Evolutionary conservation across 2,888 invertebrate species (phyloP).

Genomic region (Coelopa pilipes): DNA sequence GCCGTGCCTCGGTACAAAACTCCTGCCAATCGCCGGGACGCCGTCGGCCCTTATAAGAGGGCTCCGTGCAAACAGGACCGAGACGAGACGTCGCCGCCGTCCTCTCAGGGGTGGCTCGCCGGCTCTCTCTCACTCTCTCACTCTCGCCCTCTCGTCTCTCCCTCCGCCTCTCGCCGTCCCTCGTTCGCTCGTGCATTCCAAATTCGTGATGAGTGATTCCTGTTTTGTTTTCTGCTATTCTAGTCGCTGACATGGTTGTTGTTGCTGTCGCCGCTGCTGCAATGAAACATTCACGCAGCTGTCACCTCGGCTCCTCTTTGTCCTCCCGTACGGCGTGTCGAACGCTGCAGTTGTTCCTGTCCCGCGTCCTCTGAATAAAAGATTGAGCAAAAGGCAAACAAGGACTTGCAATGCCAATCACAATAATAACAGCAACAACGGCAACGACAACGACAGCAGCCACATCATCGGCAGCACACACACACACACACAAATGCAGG

Average conservation of each 20-base stretch:
- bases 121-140: slow-evolving; percentile 35
- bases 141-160: slow-evolving; percentile 37
- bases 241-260: not conserved
- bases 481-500: not conserved
- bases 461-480: not conserved
- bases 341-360: slow-evolving; percentile 23
- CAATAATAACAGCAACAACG: not conserved
- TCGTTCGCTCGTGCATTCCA: not conserved
- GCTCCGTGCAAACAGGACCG: slow-evolving; percentile 36
- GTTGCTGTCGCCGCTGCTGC: slow-evolving; percentile 35
- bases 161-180: not conserved
- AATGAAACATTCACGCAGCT: slow-evolving; percentile 47
- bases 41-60: slow-evolving; percentile 51
- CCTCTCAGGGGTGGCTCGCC: slow-evolving; percentile 38
- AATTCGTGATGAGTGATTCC: slow-evolving; percentile 38
- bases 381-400: slow-evolving; percentile 22
- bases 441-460: too few relatives aligned
- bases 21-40: slow-evolving; percentile 30
- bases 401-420: not conserved
- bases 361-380: slow-evolving; percentile 21
- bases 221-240: slow-evolving; percentile 38
- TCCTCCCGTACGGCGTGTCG: slow-evolving; percentile 34
- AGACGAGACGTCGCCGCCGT: too few relatives aligned
- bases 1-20: slow-evolving; percentile 53
- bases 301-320: slow-evolving; percentile 41